Percentiles rank a stretch among this genome's conserved stretches.
Evolutionary conservation across 2,113 vertebrate species (phyloP).

Genomic region (Ochotona curzoniae): DNA sequence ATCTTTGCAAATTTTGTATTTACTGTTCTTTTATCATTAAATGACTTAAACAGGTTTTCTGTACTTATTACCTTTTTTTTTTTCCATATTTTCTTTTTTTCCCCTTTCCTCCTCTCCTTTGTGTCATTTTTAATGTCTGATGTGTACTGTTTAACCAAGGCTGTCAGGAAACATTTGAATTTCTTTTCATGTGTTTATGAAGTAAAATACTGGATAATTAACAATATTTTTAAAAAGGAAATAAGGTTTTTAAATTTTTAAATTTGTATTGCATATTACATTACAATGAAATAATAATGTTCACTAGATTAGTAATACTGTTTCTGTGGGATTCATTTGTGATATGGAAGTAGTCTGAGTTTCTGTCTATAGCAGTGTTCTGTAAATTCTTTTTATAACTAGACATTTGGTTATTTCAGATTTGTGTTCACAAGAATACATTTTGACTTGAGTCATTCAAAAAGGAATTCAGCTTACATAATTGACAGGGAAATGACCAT

Average conservation of each 20-base stretch:
- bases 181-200: neutral
- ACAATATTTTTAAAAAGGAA: neutral
- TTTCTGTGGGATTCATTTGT: conserved; percentile 9
- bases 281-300: neutral
- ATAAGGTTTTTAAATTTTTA: neutral
- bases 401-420: neutral
- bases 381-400: neutral
- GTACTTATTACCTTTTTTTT: neutral
- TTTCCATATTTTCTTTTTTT: neutral
- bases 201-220: neutral
- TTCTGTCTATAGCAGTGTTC: neutral
- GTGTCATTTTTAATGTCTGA: neutral
- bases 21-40: neutral
- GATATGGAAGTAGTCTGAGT: neutral
- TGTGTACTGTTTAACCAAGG: neutral
- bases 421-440: conserved; percentile 3
- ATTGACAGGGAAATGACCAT: neutral
- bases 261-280: neutral
- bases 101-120: neutral
- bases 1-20: neutral
- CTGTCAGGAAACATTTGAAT: neutral
- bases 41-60: neutral
- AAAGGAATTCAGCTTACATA: neutral
- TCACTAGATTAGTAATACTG: neutral
- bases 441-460: conserved; percentile 38